These are phyloP conservation scores for Bucorvus abyssinicus DNA, from an alignment of 2,797 vertebrate genomes.

Conservation along the genomic window DNA sequence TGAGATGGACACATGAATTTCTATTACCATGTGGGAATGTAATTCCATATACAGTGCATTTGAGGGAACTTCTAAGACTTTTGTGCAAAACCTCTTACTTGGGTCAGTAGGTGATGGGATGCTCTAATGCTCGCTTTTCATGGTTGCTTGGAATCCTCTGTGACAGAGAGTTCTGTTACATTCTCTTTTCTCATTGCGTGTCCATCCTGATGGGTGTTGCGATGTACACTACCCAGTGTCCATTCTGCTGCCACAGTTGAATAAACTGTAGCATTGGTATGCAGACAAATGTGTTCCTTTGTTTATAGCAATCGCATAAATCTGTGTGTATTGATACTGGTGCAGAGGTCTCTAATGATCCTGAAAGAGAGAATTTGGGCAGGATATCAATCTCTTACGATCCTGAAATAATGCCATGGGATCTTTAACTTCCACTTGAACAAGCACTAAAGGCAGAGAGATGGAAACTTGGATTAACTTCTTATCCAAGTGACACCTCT, in stretches of 20 bases:
- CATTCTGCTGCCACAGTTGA: background rate
- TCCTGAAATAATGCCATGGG: constrained; percentile 36
- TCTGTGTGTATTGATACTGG: background rate
- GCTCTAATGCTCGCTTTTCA: background rate
- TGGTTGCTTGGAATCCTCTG: background rate
- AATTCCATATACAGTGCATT: background rate
- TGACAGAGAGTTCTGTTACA: background rate
- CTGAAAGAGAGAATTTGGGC: constrained; percentile 28
- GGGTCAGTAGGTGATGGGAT: background rate
- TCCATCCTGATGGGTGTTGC: background rate
- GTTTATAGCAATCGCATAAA: background rate
- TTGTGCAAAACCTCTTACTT: background rate
- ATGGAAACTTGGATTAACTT: constrained; percentile 64
- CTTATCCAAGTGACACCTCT: constrained; percentile 62
- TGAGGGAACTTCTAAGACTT: background rate
- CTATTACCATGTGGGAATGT: background rate
- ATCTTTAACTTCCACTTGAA: constrained; percentile 69
- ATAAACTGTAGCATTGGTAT: constrained; percentile 15
- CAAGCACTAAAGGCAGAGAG: constrained; percentile 61
- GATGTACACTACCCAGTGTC: background rate
- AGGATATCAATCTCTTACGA: constrained; percentile 43
- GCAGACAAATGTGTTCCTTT: constrained; percentile 38
- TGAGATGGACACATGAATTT: background rate
- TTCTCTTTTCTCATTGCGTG: background rate
- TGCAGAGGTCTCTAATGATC: background rate